A percentile compares a stretch with the other conserved stretches of the same genome.
Conservation (phyloP, 2,888 invertebrate species). For the Cantharis lateralis region DNA sequence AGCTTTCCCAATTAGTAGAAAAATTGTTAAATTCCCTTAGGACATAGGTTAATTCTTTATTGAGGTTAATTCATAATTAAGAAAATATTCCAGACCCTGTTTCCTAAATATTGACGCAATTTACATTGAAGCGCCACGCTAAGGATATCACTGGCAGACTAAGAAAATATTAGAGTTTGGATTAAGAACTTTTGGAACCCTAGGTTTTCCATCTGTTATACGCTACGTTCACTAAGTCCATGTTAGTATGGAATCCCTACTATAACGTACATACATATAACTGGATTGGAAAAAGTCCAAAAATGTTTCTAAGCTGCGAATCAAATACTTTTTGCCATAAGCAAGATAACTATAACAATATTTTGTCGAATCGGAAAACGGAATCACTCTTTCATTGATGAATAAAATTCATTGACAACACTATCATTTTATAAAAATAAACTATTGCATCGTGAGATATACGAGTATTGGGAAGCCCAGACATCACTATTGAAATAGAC, state of each 20-base stretch:
- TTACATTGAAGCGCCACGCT: background rate
- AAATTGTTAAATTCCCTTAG: background rate
- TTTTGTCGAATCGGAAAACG: background rate
- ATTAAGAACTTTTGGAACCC: background rate
- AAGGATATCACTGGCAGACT: too few species aligned
- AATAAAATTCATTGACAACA: too few species aligned
- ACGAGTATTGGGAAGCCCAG: too few species aligned
- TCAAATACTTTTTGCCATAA: background rate
- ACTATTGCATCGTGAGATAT: too few species aligned
- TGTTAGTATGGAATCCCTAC: background rate
- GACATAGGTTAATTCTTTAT: background rate
- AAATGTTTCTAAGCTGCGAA: background rate
- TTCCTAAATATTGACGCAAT: too few species aligned
- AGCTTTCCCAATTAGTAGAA: background rate
- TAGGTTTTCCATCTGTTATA: background rate
- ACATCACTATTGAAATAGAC: too few species aligned
- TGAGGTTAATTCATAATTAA: too few species aligned
- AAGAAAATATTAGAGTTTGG: background rate
- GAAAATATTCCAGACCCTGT: too few species aligned
- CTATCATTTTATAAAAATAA: too few species aligned
- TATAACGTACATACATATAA: background rate
- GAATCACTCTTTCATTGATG: too few species aligned
- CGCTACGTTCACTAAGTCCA: background rate
- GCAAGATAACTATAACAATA: background rate
- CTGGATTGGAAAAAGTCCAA: background rate